Percentiles rank a stretch among this genome's conserved stretches.
phyloP scores from a whole-genome alignment of 2,888 invertebrate genomes.

The Parelbella ahira region DNA sequence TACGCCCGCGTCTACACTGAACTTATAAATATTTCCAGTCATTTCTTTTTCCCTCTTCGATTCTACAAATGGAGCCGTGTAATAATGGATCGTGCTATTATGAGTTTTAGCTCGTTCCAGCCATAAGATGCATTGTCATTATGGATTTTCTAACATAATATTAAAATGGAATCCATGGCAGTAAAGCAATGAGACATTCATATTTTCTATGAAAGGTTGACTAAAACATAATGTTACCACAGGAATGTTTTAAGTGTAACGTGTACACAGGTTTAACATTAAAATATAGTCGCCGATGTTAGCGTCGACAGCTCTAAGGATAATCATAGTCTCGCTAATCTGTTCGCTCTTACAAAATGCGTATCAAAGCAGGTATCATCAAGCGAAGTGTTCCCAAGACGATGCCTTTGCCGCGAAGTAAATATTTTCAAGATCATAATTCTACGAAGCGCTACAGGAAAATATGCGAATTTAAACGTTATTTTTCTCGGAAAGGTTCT shows the following conservation, averaged over 20 bases:
- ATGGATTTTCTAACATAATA: constrained; percentile 21
- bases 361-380: constrained; percentile 23
- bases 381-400: constrained; percentile 12
- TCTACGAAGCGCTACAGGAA: constrained; percentile 14
- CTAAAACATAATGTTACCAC: too few species aligned
- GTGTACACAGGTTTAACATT: too few species aligned
- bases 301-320: not conserved
- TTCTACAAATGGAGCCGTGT: constrained; percentile 24
- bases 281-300: too few species aligned
- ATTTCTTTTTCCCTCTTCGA: constrained; percentile 25
- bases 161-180: constrained; percentile 6
- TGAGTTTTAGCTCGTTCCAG: constrained; percentile 16
- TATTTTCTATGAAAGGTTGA: too few species aligned
- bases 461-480: constrained; percentile 1
- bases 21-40: constrained; percentile 39
- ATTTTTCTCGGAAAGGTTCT: constrained; percentile 5
- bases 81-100: constrained; percentile 25
- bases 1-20: constrained; percentile 51
- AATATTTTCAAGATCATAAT: constrained; percentile 13
- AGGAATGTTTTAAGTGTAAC: too few species aligned
- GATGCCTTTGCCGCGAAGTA: constrained; percentile 1
- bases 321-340: constrained; percentile 13
- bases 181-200: too few species aligned
- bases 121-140: constrained; percentile 23
- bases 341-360: constrained; percentile 12